Base-by-base conservation (phyloP, 2,113 vertebrate genomes). In the Hippocampus guttulatus region DNA sequence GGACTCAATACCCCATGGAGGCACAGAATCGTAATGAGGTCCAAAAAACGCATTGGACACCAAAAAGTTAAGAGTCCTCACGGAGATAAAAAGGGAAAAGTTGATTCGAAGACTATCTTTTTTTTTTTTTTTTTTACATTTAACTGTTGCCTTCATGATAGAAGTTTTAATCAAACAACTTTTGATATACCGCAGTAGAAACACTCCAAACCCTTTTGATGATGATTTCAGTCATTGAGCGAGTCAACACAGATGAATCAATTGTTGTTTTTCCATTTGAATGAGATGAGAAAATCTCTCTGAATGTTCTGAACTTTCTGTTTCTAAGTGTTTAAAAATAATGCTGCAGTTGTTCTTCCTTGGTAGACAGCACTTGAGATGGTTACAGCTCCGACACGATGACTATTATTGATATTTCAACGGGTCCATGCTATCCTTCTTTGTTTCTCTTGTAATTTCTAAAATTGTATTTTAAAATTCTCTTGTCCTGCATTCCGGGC, bases 111-210 rank as follows among this genome's bases (percentile, higher is more conserved):
- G 18, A 16, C 16, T 1, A 15, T 23, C 76, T 70, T 45, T 82
- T 25, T 71, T 75, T 2, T 30, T 2, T 30, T 27, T 30, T 73
- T 70, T 68, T 49, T 14, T 3, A 67, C 70, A 70, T 71, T 78
- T 64, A 41, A 64, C 41, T 69, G 47, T 71, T 60, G 81, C 73
- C 60, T 72, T 63, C 38, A 33, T 21, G 70, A 78, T 77, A 52
- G 80, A 78, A 84, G 76, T 60, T 73, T 65, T 73, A 3, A 49
- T 54, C 21, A n/a, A 55, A 55, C 2, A 55, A 23, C 5, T 20
- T 20, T 51, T 51, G 18, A 51, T 51, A 51, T 20, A 45, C 10
- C 10, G 47, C 14, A 12, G 21, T 11, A 23, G 52, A 55, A 55
- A 55, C 11, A n/a, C 9, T n/a, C n/a, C 10, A 55, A 51, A 51